These are phyloP conservation scores for Hecatera dysodea DNA, from an alignment of 2,888 invertebrate genomes.

Conservation along the genomic window DNA sequence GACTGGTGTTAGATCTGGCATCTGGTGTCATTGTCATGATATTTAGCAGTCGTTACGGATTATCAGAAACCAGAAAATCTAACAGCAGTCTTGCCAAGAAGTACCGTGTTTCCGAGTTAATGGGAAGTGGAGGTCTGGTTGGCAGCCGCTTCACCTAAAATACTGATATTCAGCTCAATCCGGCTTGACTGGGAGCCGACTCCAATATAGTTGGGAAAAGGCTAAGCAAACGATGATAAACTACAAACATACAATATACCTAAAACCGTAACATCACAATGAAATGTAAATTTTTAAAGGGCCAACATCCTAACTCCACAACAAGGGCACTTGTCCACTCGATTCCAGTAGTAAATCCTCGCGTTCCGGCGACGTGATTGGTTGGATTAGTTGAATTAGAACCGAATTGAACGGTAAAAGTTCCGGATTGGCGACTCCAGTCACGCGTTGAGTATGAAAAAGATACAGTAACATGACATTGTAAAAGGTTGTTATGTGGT, in stretches of 20 bases:
- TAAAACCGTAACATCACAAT: neutral
- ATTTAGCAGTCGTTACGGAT: too few relatives aligned
- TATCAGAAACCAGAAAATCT: too few relatives aligned
- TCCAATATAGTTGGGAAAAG: too few relatives aligned
- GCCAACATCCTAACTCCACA: slow-evolving; percentile 1
- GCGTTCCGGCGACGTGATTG: slow-evolving; percentile 54
- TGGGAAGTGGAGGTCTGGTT: too few relatives aligned
- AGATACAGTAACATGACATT: slow-evolving; percentile 57
- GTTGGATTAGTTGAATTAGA: slow-evolving; percentile 67
- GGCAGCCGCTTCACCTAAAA: too few relatives aligned
- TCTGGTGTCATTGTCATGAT: too few relatives aligned
- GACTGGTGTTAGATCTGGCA: too few relatives aligned
- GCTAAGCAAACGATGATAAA: neutral
- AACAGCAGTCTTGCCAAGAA: too few relatives aligned
- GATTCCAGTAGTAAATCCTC: slow-evolving; percentile 62
- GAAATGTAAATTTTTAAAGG: slow-evolving; percentile 22
- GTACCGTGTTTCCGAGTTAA: too few relatives aligned
- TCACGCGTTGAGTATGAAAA: slow-evolving; percentile 62
- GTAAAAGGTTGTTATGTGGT: slow-evolving; percentile 57
- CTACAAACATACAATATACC: neutral
- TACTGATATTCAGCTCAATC: too few relatives aligned
- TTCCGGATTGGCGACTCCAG: slow-evolving; percentile 53
- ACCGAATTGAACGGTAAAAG: slow-evolving; percentile 57
- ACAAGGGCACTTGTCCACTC: slow-evolving; percentile 53
- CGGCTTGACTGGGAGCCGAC: too few relatives aligned